phyloP scores from a whole-genome alignment of 2,888 invertebrate genomes.

The Orchesellides sinensis region DNA sequence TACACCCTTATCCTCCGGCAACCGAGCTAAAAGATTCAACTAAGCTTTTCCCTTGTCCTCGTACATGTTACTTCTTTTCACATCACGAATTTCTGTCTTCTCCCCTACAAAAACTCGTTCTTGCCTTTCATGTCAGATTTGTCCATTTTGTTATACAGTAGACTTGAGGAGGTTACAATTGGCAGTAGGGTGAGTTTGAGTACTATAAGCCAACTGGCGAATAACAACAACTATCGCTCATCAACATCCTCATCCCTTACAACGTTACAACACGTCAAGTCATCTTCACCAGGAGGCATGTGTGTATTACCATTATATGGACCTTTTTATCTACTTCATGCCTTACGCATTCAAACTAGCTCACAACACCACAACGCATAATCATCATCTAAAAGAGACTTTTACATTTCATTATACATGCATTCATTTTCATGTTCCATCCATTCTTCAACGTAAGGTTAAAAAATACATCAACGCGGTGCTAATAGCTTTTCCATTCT shows the following conservation, averaged over 20 bases:
- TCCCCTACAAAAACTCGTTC: not conserved
- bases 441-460: too few species aligned
- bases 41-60: not conserved
- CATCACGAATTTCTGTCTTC: not conserved
- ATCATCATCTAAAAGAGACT: too few species aligned
- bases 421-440: too few species aligned
- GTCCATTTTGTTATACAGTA: not conserved
- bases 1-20: slow-evolving; percentile 42
- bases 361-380: too few species aligned
- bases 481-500: too few species aligned
- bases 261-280: slow-evolving; percentile 39
- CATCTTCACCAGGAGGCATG: too few species aligned
- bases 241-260: slow-evolving; percentile 22
- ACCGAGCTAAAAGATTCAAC: not conserved
- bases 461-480: too few species aligned
- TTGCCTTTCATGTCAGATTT: not conserved
- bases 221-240: slow-evolving; percentile 63
- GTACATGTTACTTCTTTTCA: not conserved
- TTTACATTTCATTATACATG: too few species aligned
- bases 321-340: too few species aligned
- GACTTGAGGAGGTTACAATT: slow-evolving; percentile 41
- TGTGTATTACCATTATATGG: too few species aligned
- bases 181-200: slow-evolving; percentile 57
- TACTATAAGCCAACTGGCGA: slow-evolving; percentile 66
- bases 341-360: too few species aligned